Conservation (phyloP, 2,113 vertebrate species). For the Hippocampus mohnikei region DNA sequence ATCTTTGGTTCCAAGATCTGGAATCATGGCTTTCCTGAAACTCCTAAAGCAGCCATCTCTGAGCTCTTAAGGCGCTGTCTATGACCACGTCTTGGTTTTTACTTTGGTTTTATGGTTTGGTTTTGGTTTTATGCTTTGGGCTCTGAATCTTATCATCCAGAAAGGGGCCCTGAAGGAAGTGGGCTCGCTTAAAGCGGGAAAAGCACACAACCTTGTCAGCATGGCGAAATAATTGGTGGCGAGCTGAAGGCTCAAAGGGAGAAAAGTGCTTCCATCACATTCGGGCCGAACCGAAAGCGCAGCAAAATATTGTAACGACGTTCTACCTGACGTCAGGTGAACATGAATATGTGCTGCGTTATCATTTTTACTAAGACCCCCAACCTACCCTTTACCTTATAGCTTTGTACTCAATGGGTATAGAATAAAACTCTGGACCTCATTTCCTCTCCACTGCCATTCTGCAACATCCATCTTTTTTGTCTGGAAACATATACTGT, state of each 20-base stretch:
- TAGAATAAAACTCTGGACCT: constrained; percentile 1
- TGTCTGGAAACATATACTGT: neutral
- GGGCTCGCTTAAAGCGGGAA: constrained; percentile 10
- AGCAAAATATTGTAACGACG: constrained; percentile 66
- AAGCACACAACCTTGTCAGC: constrained; percentile 41
- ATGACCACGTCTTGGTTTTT: neutral
- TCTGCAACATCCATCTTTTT: neutral
- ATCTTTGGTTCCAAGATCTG: neutral
- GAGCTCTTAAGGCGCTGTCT: neutral
- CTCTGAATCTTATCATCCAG: neutral
- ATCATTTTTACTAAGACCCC: constrained; percentile 41
- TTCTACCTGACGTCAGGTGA: constrained; percentile 60
- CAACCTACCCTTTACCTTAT: neutral
- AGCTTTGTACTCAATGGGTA: constrained; percentile 5
- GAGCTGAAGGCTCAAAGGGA: constrained; percentile 53
- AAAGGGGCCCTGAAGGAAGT: neutral
- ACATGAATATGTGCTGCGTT: constrained; percentile 64
- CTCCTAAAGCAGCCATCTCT: neutral
- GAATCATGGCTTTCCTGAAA: neutral
- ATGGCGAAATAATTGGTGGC: constrained; percentile 47
- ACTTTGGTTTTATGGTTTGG: too few species aligned
- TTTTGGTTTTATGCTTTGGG: neutral
- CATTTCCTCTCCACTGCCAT: constrained; percentile 1
- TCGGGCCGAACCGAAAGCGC: constrained; percentile 58
- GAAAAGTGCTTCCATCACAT: constrained; percentile 63